Evolutionary conservation across 1,140 invertebrate genomes (phyloP).

Genomic region (Teleopsis dalmanni): DNA sequence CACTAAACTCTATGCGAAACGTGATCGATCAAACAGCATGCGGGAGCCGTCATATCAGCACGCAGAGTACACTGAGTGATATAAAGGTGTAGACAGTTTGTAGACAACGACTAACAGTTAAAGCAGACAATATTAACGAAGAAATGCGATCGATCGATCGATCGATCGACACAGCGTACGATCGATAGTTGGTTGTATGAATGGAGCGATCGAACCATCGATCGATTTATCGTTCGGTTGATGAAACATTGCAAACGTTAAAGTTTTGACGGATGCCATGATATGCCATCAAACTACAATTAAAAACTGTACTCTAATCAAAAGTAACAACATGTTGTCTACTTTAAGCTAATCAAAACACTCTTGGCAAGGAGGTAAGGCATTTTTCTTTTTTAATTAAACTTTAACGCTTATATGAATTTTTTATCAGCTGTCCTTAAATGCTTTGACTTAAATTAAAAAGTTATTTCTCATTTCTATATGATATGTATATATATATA

Average conservation of each 20-base stretch:
- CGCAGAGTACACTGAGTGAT: conserved; percentile 31
- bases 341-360: too few relatives aligned
- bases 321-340: too few relatives aligned
- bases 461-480: conserved; percentile 41
- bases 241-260: too few relatives aligned
- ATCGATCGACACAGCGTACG: too few relatives aligned
- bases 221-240: too few relatives aligned
- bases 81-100: conserved; percentile 33
- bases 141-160: too few relatives aligned
- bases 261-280: too few relatives aligned
- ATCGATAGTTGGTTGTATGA: too few relatives aligned
- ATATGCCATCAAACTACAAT: too few relatives aligned
- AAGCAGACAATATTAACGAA: neutral
- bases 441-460: conserved; percentile 41
- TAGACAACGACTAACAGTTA: neutral
- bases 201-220: too few relatives aligned
- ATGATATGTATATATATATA: neutral
- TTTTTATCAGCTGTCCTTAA: conserved; percentile 42
- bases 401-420: conserved; percentile 44
- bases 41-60: conserved; percentile 15
- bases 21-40: conserved; percentile 16
- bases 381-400: conserved; percentile 45
- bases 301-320: too few relatives aligned
- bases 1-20: conserved; percentile 9
- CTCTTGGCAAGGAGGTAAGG: too few relatives aligned